These are phyloP conservation scores for Craniophora ligustri DNA, from an alignment of 2,888 invertebrate species.

Conservation along the genomic window DNA sequence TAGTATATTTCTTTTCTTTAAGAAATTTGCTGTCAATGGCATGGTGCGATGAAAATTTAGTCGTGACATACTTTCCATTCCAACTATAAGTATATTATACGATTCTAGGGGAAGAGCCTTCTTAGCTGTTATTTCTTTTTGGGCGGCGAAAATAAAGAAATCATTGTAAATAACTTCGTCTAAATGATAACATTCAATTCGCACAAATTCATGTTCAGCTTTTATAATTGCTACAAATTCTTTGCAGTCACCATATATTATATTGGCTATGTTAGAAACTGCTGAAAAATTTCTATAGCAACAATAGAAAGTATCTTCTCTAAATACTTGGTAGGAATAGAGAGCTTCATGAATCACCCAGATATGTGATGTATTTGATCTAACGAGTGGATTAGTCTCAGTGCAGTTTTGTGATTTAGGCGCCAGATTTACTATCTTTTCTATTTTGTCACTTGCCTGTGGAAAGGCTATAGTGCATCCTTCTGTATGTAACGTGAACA, in stretches of 20 bases:
- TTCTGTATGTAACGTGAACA: conserved; percentile 55
- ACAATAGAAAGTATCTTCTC: conserved; percentile 50
- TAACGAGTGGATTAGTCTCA: conserved; percentile 38
- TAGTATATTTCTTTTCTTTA: conserved; percentile 89
- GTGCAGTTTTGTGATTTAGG: conserved; percentile 41
- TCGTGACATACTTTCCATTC: conserved; percentile 94
- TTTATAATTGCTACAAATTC: conserved; percentile 48
- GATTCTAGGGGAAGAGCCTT: conserved; percentile 14
- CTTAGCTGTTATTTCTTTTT: neutral
- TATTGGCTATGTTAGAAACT: conserved; percentile 28
- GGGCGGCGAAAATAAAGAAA: conserved; percentile 52
- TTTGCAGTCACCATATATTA: conserved; percentile 53
- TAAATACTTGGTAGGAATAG: conserved; percentile 34
- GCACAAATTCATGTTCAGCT: conserved; percentile 56
- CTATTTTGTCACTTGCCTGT: conserved; percentile 42
- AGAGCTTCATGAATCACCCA: conserved; percentile 53
- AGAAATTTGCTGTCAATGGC: conserved; percentile 90
- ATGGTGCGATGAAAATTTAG: conserved; percentile 94
- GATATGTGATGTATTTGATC: conserved; percentile 56
- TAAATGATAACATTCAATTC: conserved; percentile 90
- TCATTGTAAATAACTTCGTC: conserved; percentile 53
- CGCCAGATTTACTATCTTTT: conserved; percentile 31
- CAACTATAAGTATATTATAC: conserved; percentile 92
- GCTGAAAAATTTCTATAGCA: conserved; percentile 57
- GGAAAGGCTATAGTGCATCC: conserved; percentile 60